Evolutionary conservation across 2,797 vertebrate species (phyloP).

Genomic region (Gallirallus australis): DNA sequence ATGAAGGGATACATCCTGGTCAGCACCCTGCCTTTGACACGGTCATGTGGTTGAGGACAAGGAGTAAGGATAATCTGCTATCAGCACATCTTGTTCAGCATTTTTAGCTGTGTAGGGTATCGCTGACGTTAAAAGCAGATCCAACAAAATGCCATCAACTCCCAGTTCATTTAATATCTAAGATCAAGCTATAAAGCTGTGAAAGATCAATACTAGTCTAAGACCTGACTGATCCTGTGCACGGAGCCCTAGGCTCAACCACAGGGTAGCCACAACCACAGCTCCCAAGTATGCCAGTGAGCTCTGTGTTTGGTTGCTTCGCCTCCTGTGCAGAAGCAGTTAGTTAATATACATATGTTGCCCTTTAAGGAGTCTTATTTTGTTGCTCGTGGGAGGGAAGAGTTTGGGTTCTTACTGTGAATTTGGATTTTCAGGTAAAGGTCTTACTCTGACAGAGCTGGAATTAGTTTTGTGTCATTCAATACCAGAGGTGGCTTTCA

Average conservation of each 20-base stretch:
- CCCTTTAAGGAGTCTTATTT: not conserved
- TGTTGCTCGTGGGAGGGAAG: not conserved
- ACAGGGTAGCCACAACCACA: not conserved
- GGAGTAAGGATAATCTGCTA: not conserved
- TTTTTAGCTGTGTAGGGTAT: not conserved
- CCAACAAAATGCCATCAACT: not conserved
- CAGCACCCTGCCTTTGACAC: not conserved
- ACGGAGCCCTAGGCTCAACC: not conserved
- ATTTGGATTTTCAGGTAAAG: not conserved
- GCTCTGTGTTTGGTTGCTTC: not conserved
- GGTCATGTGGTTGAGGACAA: not conserved
- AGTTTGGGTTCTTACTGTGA: not conserved
- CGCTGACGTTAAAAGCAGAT: not conserved
- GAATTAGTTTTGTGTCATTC: not conserved
- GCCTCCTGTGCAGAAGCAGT: not conserved
- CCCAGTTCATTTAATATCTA: not conserved
- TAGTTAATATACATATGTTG: not conserved
- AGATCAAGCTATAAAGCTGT: not conserved
- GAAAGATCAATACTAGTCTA: not conserved
- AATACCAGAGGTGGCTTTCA: not conserved
- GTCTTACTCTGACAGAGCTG: not conserved
- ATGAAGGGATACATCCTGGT: not conserved
- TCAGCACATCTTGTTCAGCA: not conserved
- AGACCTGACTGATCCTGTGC: not conserved
- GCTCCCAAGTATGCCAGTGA: not conserved